Evolutionary conservation across 1,140 invertebrate genomes (phyloP).

Genomic region (Euschistus heros): DNA sequence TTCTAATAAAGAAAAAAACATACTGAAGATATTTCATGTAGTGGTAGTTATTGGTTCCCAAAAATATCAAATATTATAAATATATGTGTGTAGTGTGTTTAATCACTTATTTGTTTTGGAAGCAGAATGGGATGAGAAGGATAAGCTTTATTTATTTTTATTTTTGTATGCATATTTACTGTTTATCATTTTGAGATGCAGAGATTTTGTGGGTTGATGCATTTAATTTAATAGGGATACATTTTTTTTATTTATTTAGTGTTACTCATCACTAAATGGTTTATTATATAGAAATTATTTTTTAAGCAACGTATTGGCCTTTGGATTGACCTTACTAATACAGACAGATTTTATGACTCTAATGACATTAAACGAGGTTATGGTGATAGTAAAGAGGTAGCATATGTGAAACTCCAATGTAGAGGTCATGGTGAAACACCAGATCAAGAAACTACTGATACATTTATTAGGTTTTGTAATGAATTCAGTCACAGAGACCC

Average conservation of each 20-base stretch:
- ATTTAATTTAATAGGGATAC: background rate
- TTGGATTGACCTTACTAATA: conserved; percentile 96
- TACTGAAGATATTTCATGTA: too few species aligned
- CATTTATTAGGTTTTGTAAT: conserved; percentile 66
- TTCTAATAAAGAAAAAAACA: too few species aligned
- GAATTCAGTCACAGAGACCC: conserved; percentile 71
- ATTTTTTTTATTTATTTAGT: conserved; percentile 3
- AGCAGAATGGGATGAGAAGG: too few species aligned
- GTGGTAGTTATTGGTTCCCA: too few species aligned
- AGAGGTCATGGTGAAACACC: conserved; percentile 75
- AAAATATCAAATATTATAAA: too few species aligned
- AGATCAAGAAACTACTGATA: conserved; percentile 58
- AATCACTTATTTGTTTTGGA: too few species aligned
- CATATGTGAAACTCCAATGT: conserved; percentile 79
- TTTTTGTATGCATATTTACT: too few species aligned
- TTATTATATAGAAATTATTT: conserved; percentile 17
- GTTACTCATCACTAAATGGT: too few species aligned
- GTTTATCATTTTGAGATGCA: too few species aligned
- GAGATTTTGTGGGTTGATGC: too few species aligned
- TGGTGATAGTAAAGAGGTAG: conserved; percentile 53
- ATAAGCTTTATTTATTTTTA: too few species aligned
- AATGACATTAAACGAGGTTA: conserved; percentile 42
- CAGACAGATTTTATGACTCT: conserved; percentile 81
- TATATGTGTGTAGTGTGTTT: too few species aligned
- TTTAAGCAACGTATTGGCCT: conserved; percentile 74